These are phyloP conservation scores for Cladopsammia gracilis DNA, from an alignment of 64 coral and sea anemone species.

Conservation along the genomic window DNA sequence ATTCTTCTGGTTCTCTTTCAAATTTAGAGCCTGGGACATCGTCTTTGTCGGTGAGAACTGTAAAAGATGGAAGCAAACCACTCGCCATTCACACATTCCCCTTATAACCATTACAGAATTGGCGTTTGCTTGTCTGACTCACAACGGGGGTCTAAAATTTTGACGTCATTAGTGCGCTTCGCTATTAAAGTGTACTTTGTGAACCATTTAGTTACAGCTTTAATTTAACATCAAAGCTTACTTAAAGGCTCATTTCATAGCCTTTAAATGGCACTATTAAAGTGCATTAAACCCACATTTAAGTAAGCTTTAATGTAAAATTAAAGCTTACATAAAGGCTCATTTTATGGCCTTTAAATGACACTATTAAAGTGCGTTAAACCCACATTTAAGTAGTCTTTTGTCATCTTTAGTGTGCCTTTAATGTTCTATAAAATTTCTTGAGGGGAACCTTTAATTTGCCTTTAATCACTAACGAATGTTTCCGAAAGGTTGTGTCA, in stretches of 20 bases:
- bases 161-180: no score
- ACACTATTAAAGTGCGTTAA: background rate
- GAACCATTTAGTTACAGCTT: conserved; percentile 11
- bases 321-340: background rate
- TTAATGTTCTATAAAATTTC: background rate
- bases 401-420: no score
- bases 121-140: no score
- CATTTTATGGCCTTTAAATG: conserved; percentile 1
- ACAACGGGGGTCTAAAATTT: no score
- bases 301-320: background rate
- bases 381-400: background rate
- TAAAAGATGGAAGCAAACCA: no score
- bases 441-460: background rate
- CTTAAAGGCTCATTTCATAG: conserved; percentile 15
- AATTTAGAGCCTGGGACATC: no score
- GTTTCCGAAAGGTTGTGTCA: background rate
- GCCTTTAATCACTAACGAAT: background rate
- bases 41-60: no score
- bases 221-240: background rate
- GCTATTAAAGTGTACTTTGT: conserved; percentile 3
- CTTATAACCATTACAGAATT: no score
- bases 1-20: no score
- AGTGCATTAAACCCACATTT: background rate
- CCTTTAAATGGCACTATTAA: background rate
- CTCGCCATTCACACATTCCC: no score